Conservation (phyloP, 2,888 invertebrate genomes). For the Blera fallax region DNA sequence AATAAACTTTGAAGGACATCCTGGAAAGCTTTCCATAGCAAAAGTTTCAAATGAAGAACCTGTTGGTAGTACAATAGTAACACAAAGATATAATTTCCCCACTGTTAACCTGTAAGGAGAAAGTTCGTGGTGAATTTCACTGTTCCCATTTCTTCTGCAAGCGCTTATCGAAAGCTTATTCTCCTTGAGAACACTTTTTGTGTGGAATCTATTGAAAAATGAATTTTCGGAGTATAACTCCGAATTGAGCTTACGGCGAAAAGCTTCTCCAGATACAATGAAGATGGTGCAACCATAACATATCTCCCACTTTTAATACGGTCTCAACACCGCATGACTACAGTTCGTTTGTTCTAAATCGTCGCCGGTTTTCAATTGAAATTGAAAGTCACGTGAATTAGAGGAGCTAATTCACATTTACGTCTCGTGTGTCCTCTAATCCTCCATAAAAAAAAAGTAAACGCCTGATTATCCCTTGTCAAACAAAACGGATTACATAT, state of each 20-base stretch:
- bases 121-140: slow-evolving; percentile 31
- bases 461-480: slow-evolving; percentile 22
- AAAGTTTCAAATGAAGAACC: not conserved
- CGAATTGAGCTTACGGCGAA: slow-evolving; percentile 49
- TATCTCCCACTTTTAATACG: slow-evolving; percentile 47
- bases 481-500: slow-evolving; percentile 17
- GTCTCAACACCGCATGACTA: slow-evolving; percentile 56
- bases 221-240: slow-evolving; percentile 56
- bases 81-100: not conserved
- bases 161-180: slow-evolving; percentile 10
- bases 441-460: not conserved
- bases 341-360: slow-evolving; percentile 35
- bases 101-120: slow-evolving; percentile 34
- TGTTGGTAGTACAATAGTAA: not conserved
- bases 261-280: slow-evolving; percentile 24
- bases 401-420: not conserved
- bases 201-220: slow-evolving; percentile 47
- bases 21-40: not conserved
- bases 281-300: slow-evolving; percentile 42
- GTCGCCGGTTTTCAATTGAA: slow-evolving; percentile 8
- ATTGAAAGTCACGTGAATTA: slow-evolving; percentile 29
- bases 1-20: not conserved
- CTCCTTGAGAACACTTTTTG: slow-evolving; percentile 20
- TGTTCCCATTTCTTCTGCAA: slow-evolving; percentile 30
- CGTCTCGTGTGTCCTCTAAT: not conserved